Percentiles rank a stretch among this genome's conserved stretches.
These are phyloP conservation scores for Peromyscus californicus DNA, from an alignment of 2,113 vertebrate species.

Conservation along the genomic window DNA sequence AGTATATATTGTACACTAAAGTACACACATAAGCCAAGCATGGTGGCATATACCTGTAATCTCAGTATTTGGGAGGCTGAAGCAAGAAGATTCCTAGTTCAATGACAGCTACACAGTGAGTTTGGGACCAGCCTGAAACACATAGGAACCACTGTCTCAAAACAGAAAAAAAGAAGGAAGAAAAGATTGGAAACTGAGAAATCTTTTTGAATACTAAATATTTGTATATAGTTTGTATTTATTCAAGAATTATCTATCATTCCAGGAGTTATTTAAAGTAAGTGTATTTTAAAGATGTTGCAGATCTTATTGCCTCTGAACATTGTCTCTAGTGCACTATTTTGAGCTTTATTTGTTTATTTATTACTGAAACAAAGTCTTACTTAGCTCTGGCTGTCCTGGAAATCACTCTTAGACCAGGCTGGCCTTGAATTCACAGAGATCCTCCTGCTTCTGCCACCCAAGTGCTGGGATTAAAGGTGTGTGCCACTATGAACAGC, in stretches of 20 bases:
- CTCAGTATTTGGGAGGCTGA: too few relatives aligned
- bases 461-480: not conserved
- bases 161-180: not conserved
- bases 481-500: not conserved
- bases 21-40: not conserved
- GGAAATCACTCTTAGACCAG: not conserved
- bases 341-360: not conserved
- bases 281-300: not conserved
- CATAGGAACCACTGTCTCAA: not conserved
- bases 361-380: not conserved
- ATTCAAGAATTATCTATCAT: not conserved
- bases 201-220: not conserved
- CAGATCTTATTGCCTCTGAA: too few relatives aligned
- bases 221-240: not conserved
- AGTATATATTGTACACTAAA: not conserved
- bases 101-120: too few relatives aligned
- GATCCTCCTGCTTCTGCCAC: not conserved
- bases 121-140: not conserved
- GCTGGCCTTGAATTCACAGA: not conserved
- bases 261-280: not conserved
- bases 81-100: not conserved
- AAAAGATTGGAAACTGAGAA: not conserved
- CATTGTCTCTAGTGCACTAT: not conserved
- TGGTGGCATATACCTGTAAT: not conserved
- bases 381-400: not conserved